Evolutionary conservation across 2,113 vertebrate genomes (phyloP).

Genomic region (Xiphophorus couchianus): DNA sequence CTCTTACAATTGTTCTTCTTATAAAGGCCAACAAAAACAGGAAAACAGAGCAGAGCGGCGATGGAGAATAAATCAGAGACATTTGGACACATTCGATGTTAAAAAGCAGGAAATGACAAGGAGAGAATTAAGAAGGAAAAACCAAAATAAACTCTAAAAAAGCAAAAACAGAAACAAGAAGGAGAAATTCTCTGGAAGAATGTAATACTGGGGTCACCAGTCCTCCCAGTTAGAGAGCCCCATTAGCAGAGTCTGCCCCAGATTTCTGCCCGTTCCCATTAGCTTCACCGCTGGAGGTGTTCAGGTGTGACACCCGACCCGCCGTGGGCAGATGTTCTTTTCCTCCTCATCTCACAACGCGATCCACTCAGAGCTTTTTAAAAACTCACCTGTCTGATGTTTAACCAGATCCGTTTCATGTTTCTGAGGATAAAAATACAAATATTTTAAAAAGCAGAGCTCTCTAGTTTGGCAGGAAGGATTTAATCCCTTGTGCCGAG

Average conservation of each 20-base stretch:
- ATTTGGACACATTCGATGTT: not conserved
- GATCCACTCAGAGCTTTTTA: not conserved
- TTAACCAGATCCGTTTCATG: not conserved
- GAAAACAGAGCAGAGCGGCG: not conserved
- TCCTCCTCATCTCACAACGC: slow-evolving; percentile 16
- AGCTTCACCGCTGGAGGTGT: slow-evolving; percentile 74
- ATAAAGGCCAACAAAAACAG: too few relatives aligned
- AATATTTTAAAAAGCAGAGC: not conserved
- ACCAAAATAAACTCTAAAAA: slow-evolving; percentile 4
- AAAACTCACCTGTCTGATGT: not conserved
- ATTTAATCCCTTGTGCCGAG: too few relatives aligned
- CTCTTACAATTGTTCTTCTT: too few relatives aligned
- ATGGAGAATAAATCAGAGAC: not conserved
- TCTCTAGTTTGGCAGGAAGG: not conserved
- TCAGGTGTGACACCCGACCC: slow-evolving; percentile 44
- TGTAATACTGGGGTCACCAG: slow-evolving; percentile 44
- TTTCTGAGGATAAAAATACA: not conserved
- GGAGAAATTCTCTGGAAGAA: slow-evolving; percentile 12
- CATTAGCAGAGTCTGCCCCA: slow-evolving; percentile 81
- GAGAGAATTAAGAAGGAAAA: slow-evolving; percentile 3
- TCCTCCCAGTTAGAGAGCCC: slow-evolving; percentile 61
- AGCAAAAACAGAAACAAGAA: not conserved
- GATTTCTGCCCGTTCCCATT: slow-evolving; percentile 85
- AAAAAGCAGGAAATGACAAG: not conserved
- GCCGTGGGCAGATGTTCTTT: slow-evolving; percentile 16